Evolutionary conservation across 2,113 vertebrate species (phyloP).

Genomic region (Etheostoma cragini): DNA sequence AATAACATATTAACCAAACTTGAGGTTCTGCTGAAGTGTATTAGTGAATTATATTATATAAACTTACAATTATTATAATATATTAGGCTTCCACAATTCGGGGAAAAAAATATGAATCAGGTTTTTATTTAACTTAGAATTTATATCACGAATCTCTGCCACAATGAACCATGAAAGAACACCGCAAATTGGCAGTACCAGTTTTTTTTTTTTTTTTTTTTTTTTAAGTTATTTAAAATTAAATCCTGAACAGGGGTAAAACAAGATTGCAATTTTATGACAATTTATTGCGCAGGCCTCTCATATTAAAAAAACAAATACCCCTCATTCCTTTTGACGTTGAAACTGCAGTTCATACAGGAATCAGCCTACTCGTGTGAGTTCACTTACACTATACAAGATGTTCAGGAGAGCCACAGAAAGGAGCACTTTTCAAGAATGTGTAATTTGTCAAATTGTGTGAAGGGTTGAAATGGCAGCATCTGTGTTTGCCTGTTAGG

Average conservation of each 20-base stretch:
- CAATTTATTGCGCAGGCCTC: too few species aligned
- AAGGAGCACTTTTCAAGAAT: not conserved
- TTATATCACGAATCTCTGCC: too few species aligned
- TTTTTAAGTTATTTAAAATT: too few species aligned
- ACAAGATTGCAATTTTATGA: too few species aligned
- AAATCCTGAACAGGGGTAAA: too few species aligned
- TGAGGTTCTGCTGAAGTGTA: not conserved
- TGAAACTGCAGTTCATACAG: not conserved
- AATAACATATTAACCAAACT: not conserved
- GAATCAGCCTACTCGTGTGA: not conserved
- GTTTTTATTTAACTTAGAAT: too few species aligned
- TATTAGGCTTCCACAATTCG: too few species aligned
- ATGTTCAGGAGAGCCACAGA: not conserved
- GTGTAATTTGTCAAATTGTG: not conserved
- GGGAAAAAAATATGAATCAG: too few species aligned
- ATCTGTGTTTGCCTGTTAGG: conserved; percentile 15
- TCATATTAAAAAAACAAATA: not conserved
- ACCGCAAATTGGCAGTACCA: too few species aligned
- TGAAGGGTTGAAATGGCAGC: not conserved
- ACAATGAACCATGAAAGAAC: too few species aligned
- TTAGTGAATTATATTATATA: not conserved
- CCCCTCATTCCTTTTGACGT: not conserved
- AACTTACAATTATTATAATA: too few species aligned
- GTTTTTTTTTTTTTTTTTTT: too few species aligned
- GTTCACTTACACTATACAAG: not conserved